A percentile compares a stretch with the other conserved stretches of the same genome.
These are phyloP conservation scores for Neodontobutis hainanensis DNA, from an alignment of 2,113 vertebrate genomes.

Conservation along the genomic window DNA sequence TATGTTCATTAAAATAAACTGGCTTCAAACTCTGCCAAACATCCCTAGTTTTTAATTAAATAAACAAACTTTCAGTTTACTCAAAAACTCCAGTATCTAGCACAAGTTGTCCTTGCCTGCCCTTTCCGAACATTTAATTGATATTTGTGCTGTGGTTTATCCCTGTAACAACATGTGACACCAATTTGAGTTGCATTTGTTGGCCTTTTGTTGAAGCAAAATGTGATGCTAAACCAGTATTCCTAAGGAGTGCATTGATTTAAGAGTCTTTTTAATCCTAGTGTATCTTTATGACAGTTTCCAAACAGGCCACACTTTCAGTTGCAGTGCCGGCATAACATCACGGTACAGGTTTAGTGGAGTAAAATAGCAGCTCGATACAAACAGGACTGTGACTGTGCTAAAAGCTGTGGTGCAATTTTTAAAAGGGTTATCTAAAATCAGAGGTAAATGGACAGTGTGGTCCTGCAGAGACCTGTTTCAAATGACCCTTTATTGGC, in stretches of 20 bases:
- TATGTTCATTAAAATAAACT: too few species aligned
- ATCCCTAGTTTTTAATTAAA: too few species aligned
- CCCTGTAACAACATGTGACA: background rate
- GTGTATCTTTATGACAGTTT: background rate
- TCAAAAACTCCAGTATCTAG: too few species aligned
- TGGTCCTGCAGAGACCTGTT: background rate
- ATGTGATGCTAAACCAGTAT: background rate
- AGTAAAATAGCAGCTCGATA: slow-evolving; percentile 2
- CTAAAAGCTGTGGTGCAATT: slow-evolving; percentile 17
- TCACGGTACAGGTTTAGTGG: background rate
- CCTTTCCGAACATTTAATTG: background rate
- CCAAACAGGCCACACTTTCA: background rate
- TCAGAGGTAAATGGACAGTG: slow-evolving; percentile 14
- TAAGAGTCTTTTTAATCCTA: background rate
- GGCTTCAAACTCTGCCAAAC: too few species aligned
- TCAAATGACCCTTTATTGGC: too few species aligned
- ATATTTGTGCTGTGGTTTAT: background rate
- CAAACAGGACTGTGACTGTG: background rate
- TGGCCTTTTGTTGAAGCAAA: background rate
- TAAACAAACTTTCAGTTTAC: too few species aligned
- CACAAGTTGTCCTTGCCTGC: background rate
- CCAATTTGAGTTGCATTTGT: background rate
- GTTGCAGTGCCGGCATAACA: background rate
- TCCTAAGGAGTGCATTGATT: background rate
- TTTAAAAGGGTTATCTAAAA: slow-evolving; percentile 20